Percentiles rank a stretch among this genome's conserved stretches.
These are phyloP conservation scores for Drosophila grimshawi DNA, from an alignment of 1,140 invertebrate genomes.

Conservation along the genomic window DNA sequence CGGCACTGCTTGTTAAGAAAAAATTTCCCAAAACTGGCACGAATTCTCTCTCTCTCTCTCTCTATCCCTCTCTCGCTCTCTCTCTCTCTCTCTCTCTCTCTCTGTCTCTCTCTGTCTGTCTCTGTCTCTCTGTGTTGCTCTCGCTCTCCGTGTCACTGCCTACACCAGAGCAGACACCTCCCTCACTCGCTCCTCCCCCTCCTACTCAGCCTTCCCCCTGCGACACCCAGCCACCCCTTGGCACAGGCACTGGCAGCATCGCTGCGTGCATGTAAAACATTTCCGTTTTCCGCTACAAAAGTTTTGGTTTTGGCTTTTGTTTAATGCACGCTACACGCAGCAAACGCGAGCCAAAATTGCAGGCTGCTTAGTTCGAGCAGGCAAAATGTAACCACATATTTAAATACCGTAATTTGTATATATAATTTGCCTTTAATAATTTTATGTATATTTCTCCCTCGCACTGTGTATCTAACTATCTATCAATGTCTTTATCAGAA, in stretches of 20 bases:
- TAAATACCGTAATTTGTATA: no score
- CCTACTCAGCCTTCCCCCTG: background rate
- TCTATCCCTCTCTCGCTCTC: no score
- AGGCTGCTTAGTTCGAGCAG: background rate
- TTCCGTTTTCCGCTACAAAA: constrained; percentile 80
- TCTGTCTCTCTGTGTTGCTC: background rate
- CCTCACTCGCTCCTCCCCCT: background rate
- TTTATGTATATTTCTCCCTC: no score
- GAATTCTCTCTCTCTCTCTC: constrained; percentile 10
- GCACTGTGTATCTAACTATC: no score
- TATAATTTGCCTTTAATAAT: no score
- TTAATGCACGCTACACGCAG: constrained; percentile 39
- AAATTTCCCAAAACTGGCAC: constrained; percentile 39
- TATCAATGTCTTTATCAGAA: no score
- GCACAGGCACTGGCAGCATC: constrained; percentile 23
- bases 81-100: background rate
- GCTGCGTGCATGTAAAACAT: constrained; percentile 76
- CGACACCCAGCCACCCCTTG: background rate
- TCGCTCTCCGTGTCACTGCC: constrained; percentile 25
- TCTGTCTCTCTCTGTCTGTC: background rate
- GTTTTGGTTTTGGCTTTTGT: constrained; percentile 73
- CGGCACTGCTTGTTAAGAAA: constrained; percentile 46
- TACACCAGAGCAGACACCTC: constrained; percentile 20
- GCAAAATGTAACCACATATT: background rate
- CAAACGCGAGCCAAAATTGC: constrained; percentile 3